phyloP scores from a whole-genome alignment of 2,113 vertebrate species.

The Macrotus californicus region DNA sequence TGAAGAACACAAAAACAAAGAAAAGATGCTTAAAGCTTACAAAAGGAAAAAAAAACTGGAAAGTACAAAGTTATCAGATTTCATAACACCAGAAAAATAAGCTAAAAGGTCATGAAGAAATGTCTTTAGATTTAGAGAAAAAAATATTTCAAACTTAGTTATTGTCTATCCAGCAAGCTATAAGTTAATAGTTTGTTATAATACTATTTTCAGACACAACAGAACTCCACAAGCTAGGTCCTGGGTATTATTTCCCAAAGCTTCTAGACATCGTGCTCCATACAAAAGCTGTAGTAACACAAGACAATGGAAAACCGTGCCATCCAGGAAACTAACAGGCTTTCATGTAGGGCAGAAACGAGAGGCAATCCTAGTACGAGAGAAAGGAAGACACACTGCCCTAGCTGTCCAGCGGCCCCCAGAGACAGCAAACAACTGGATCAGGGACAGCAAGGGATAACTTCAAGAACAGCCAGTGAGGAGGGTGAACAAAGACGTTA shows the following conservation, averaged over 20 bases:
- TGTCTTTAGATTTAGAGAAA: neutral
- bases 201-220: neutral
- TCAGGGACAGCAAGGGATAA: neutral
- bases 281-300: neutral
- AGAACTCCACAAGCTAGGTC: neutral
- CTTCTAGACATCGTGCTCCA: neutral
- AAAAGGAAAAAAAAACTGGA: neutral
- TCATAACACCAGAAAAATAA: neutral
- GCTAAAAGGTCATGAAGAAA: neutral
- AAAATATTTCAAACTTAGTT: neutral
- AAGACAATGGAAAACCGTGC: neutral
- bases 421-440: neutral
- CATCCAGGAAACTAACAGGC: neutral
- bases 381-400: neutral
- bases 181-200: neutral
- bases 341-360: neutral
- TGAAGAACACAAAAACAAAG: neutral
- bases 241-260: neutral
- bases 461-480: neutral
- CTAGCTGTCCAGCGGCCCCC: neutral
- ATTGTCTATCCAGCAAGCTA: neutral
- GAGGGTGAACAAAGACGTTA: neutral
- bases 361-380: neutral
- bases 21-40: neutral
- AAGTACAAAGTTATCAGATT: neutral